Evolutionary conservation across 2,797 vertebrate species (phyloP), one percentile per base, ranked within the genome.

Genomic region (Channallabes apus): DNA sequence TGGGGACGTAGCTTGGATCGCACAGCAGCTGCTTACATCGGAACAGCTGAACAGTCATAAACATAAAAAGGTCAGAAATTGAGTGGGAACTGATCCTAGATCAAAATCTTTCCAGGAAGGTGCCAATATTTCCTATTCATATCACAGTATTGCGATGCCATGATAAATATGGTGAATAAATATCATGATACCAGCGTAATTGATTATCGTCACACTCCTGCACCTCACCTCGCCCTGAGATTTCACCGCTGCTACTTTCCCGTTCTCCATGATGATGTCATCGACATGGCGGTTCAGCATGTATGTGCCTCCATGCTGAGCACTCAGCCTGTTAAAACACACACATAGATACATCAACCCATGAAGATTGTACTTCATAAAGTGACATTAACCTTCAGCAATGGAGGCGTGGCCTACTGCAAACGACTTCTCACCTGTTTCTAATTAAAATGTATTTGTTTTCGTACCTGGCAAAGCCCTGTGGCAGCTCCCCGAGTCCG

Each of bases 11-110:
- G 89, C 92, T 93, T 62, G 95, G 94, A 79, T 95, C 95, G n/a
- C 95, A 96, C 87, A 96, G 93, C 32, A 96, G 89, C 92, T 96
- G 95, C 91, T 96, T 95, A 82, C 95, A 96, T 78, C 85, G 90
- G 84, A 94, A 95, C 68, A 94, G 77, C 95, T 96, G 80, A 20
- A 69, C 38, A 15, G 77, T 54, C 17, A 29, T 6, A 65, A 22
- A 32, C 27, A 8, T 20, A 1, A 76, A 32, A 3, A 76, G 35
- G 20, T 56, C n/a, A 27, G 32, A 69, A 8, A 41, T 20, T 20
- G 68, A 71, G 38, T 46, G 69, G 11, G 22, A 54, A 51, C 24
- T 73, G 71, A 54, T 54, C 24, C 46, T 24, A 51, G 22, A n/a
- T 51, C 24, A 15, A 41, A 46, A 67, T 67, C 67, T 38, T 7